Base-by-base conservation (phyloP, 2,888 invertebrate genomes). In the Buathra laborator region DNA sequence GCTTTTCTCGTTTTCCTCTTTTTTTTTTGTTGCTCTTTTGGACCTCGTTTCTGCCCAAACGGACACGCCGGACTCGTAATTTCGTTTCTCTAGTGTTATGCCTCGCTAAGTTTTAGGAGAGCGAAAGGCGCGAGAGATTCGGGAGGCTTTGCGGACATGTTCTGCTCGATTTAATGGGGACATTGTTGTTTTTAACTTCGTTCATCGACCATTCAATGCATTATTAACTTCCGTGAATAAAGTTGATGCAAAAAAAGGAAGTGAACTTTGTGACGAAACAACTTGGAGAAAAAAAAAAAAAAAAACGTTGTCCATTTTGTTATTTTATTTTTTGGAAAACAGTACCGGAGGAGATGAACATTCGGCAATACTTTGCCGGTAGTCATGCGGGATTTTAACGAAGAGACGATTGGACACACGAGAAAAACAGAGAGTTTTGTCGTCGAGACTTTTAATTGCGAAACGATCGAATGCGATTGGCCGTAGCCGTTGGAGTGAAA, bases 401-500 rank as follows among this genome's bases (percentile, higher is more conserved):
- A 53, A 24, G 19, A 53, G 48, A 48, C 29, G 29, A 48, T 48
- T 48, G 48, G 59, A 62, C 56, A 43, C 59, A 44, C 77, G 68
- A 51, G 62, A 62, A 46, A 44, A 67, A 48, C 29, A 51, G 66
- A 68, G 53, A 70, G 74, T 84, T 77, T 81, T 84, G 83, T 84
- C 81, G 72, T 74, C 66, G 71, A 62, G 46, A 79, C 68, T 79
- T 79, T 75, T 79, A 85, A 85, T 85, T 75, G 82, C 62, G 62
- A n/a, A 78, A 75, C 85, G 82, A 82, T 85, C 82, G 81, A 85
- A 85, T 76, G 59, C 85, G 75, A 82, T 82, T 85, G 82, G 85
- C 79, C 43, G 75, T 67, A 4, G 43, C n/a, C 68, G 51, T 75
- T 66, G 56, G 67, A 32, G 74, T 51, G 75, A 85, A 85, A 82